These are phyloP conservation scores for Coenonympha arcania DNA, from an alignment of 2,888 invertebrate genomes.

Conservation along the genomic window DNA sequence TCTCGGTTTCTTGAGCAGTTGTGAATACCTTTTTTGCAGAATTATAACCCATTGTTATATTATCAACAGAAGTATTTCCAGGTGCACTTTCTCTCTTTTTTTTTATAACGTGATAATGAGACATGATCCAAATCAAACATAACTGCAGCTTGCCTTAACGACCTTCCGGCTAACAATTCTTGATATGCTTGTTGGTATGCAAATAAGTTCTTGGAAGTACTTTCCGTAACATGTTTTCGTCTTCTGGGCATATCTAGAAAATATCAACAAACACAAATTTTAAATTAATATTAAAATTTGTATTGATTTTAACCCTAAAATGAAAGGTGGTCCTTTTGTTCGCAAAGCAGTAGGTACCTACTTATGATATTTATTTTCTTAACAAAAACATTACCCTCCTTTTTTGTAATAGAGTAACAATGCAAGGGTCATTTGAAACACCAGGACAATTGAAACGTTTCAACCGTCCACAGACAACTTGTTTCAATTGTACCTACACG, in stretches of 20 bases:
- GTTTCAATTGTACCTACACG: not conserved
- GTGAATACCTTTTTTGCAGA: constrained; percentile 21
- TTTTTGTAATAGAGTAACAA: not conserved
- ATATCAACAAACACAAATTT: not conserved
- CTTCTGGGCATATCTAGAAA: not conserved
- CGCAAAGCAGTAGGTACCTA: not conserved
- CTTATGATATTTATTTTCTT: not conserved
- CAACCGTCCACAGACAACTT: not conserved
- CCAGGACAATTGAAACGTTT: not conserved
- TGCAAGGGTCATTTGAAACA: not conserved
- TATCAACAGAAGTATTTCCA: constrained; percentile 8
- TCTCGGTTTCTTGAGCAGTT: constrained; percentile 12
- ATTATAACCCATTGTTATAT: constrained; percentile 20
- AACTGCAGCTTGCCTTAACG: not conserved
- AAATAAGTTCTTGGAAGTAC: not conserved
- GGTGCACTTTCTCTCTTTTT: constrained; percentile 6
- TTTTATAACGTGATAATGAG: constrained; percentile 7
- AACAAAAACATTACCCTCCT: not conserved
- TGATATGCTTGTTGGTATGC: not conserved
- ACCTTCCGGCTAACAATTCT: not conserved
- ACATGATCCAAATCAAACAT: constrained; percentile 8
- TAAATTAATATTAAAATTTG: not conserved
- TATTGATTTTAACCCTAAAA: not conserved
- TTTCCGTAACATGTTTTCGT: not conserved
- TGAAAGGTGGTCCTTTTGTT: not conserved